Evolutionary conservation across 2,797 vertebrate species (phyloP).

Genomic region (Carcharodon carcharias): DNA sequence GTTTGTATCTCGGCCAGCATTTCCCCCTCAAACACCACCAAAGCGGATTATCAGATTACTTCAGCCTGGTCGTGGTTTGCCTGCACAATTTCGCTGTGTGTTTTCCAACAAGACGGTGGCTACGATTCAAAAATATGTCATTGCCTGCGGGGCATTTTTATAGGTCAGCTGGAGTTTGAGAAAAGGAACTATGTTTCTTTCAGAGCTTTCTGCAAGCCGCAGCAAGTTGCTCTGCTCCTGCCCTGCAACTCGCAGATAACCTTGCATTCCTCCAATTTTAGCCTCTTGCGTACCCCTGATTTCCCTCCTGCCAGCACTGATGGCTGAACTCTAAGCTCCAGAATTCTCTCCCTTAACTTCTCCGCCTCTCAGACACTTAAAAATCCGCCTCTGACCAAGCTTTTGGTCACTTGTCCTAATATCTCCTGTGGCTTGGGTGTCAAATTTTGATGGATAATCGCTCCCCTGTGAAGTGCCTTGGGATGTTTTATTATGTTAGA

Average conservation of each 20-base stretch:
- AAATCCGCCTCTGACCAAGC: too few relatives aligned
- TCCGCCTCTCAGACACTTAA: too few relatives aligned
- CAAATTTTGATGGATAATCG: too few relatives aligned
- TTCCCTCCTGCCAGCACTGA: too few relatives aligned
- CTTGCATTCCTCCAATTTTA: too few relatives aligned
- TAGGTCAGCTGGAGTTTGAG: neutral
- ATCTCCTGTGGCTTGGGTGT: too few relatives aligned
- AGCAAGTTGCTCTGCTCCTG: neutral
- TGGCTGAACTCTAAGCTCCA: too few relatives aligned
- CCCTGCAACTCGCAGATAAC: too few relatives aligned
- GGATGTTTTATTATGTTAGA: neutral
- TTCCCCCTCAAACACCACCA: neutral
- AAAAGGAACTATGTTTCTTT: neutral
- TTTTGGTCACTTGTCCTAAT: too few relatives aligned
- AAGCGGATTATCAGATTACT: neutral
- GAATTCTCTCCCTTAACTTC: too few relatives aligned
- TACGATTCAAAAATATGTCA: neutral
- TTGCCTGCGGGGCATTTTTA: neutral
- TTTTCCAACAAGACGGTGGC: neutral
- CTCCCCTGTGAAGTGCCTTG: neutral
- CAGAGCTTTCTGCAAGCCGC: neutral
- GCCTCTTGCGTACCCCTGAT: too few relatives aligned
- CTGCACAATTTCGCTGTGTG: neutral
- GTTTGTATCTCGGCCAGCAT: too few relatives aligned
- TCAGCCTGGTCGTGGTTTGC: neutral